These are phyloP conservation scores for Bungarus multicinctus DNA, from an alignment of 2,113 vertebrate species.

Conservation along the genomic window DNA sequence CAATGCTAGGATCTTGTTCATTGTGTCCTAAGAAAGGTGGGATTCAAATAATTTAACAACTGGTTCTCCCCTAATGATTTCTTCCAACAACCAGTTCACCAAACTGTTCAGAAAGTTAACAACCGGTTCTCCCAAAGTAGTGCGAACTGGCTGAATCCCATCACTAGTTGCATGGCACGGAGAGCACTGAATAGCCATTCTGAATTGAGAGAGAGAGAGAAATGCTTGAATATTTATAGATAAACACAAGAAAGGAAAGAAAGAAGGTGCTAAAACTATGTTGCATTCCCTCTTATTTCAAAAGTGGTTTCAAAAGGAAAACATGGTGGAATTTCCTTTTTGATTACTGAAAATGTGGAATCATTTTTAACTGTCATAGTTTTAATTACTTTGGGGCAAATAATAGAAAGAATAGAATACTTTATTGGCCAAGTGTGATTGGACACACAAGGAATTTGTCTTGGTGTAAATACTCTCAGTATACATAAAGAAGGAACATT, in stretches of 20 bases:
- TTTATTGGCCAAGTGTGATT: no score
- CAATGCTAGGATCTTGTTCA: conserved; percentile 3
- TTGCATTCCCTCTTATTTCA: not conserved
- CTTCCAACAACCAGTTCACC: no score
- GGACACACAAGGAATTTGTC: no score
- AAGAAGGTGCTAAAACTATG: not conserved
- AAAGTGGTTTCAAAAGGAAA: not conserved
- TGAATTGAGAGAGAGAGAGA: not conserved
- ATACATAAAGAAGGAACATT: no score
- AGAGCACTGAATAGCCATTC: not conserved
- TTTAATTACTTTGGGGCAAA: not conserved
- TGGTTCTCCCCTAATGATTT: no score
- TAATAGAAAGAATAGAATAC: no score
- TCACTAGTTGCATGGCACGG: not conserved
- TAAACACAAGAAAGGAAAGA: not conserved
- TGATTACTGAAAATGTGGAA: not conserved
- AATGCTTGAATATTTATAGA: not conserved
- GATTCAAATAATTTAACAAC: no score
- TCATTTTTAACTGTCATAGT: not conserved
- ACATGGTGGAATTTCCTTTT: not conserved
- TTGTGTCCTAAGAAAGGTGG: not conserved
- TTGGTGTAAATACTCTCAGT: no score
- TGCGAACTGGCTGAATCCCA: no score
- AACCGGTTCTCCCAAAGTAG: no score
- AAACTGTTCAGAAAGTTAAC: no score